Evolutionary conservation across 2,113 vertebrate species (phyloP).

Genomic region (Barnardius zonarius): DNA sequence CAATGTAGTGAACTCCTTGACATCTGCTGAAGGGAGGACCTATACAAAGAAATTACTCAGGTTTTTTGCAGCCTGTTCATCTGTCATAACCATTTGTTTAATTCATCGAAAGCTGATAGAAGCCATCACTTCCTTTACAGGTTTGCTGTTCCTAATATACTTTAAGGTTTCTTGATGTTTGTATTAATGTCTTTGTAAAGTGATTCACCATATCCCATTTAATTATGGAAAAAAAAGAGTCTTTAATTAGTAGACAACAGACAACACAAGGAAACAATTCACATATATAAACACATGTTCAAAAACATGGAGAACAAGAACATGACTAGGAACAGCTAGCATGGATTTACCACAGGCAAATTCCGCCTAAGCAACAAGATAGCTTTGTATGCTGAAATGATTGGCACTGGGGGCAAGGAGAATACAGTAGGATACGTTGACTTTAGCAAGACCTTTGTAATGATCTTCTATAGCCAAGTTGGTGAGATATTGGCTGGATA

Average conservation of each 20-base stretch:
- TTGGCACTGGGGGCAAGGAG: neutral
- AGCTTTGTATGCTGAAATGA: neutral
- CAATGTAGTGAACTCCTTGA: neutral
- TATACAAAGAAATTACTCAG: neutral
- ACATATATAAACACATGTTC: neutral
- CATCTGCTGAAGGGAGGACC: neutral
- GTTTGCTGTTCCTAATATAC: neutral
- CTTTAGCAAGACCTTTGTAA: neutral
- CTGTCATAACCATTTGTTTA: neutral
- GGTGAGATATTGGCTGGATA: neutral
- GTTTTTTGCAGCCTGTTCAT: neutral
- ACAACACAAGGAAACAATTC: slow-evolving; percentile 20
- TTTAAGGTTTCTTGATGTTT: neutral
- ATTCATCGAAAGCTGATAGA: neutral
- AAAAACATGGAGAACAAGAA: neutral
- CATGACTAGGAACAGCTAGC: neutral
- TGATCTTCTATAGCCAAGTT: neutral
- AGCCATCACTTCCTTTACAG: neutral
- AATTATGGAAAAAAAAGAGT: neutral
- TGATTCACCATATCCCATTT: neutral
- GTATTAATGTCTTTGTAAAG: neutral
- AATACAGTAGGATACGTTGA: neutral
- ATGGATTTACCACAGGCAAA: neutral
- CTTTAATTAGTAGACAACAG: neutral
- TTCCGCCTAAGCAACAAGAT: neutral